Evolutionary conservation across 2,888 invertebrate genomes (phyloP), one percentile per base, ranked within the genome.

Genomic region (Mactromeris polynyma): DNA sequence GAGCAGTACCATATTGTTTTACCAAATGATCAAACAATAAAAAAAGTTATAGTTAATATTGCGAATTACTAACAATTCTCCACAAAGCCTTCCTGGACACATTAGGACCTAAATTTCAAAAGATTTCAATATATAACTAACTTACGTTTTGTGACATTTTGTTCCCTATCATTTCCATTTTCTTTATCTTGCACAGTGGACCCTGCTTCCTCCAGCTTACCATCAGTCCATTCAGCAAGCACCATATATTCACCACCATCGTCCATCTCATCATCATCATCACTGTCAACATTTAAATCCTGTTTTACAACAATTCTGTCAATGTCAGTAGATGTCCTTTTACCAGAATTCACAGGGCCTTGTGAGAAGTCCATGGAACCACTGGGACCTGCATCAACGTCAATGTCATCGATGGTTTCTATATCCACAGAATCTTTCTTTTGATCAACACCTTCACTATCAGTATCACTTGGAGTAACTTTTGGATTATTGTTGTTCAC

Each of bases 211-310:
- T 92, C 89, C n/a, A 89, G 64, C 81, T 92, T 88, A 26, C 90
- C 92, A 40, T 90, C 92, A 11, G 90, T 94, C 95, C 95, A 95
- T 86, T 95, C 95, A 9, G 95, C 95, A 17, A 95, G 92, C n/a
- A 95, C 95, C 88, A 94, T 95, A 87, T 94, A 95, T 19, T 93
- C 95, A 11, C 93, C 93, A 0, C 92, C 93, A 46, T 93, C 94
- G 4, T 93, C 95, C 73, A 92, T 92, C 2, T 90, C 91, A 40
- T 90, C 92, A 9, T 91, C 90, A 17, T 85, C 73, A 69, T 79
- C 85, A 73, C 85, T 87, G 19, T 85, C 73, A 69, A 46, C 83
- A 69, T 31, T 78, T 40, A 86, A 46, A 73, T 85, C 85, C 81
- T 89, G 88, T 51, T 80, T 90, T 26, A 87, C 83, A 31, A 85